Base-by-base conservation (phyloP, 2,797 vertebrate genomes). In the Chrysocyon brachyurus region DNA sequence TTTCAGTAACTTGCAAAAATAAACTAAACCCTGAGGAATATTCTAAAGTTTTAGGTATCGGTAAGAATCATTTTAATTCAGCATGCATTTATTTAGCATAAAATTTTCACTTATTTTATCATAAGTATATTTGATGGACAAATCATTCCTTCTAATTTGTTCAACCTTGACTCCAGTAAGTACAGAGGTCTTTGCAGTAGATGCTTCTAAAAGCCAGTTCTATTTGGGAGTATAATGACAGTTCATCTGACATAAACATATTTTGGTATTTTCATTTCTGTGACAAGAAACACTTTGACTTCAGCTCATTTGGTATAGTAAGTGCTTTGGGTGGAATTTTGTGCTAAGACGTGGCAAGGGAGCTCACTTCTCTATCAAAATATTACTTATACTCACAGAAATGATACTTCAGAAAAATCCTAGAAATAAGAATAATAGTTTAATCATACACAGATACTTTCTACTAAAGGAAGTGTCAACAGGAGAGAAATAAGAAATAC, bases 1-100 rank as follows among this genome's bases (percentile, higher is more conserved):
- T 95, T 87, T 87, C 17, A 90, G 49, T 86, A 83, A 68, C 40
- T 84, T 88, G 63, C 8, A 56, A 66, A 95, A 97, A 52, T 28
- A 87, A 54, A 49, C 12, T 22, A 96, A 95, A 90, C 16, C 56
- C 19, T 77, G 19, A 49, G 68, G 87, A 92, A 73, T 79, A 94
- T 21, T 56, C 11, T 57, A 49, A 84, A 84, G 11, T 77, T 93
- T 93, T 52, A 56, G 24, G 28, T 96, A 78, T 72, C 10, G 72
- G 78, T 90, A 84, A 68, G 22, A 91, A 82, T 83, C n/a, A 64
- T 59, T 87, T 91, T 66, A 70, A 86, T 86, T 70, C 46, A 93
- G 26, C n/a, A 66, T 66, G 14, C 7, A 92, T 59, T 91, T 83
- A 92, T 46, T 90, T 75, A 90, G 52, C 33, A 94, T 84, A 82